Evolutionary conservation across 1,140 invertebrate genomes (phyloP), one percentile per base, ranked within the genome.

Genomic region (Cyclargus thomasi): DNA sequence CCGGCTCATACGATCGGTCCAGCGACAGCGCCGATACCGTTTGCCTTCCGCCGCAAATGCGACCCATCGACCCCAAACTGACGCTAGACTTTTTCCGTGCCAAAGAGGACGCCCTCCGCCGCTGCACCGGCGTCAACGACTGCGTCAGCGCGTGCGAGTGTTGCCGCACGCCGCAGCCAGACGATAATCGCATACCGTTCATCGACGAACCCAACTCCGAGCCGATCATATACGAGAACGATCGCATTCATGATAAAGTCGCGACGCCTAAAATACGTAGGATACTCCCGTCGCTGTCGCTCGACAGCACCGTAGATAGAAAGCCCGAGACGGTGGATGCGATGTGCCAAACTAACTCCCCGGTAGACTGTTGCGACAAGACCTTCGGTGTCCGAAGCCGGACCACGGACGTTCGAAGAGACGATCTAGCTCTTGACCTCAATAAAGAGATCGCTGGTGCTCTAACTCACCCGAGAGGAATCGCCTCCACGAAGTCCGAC

Each of bases 141-240:
- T 90, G 87, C 59, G 85, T 85, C 5, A 90, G 85, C 65, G 86
- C 87, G 8, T 90, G 87, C 65, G 86, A 88, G 21, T 90, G 87
- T 67, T 90, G 87, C 57, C 86, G 87, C 18, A 82, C 85, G 3
- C 87, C 86, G 47, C 88, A 88, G 29, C 88, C 88, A 2, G 88
- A 90, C 55, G 53, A 82, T 0, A 78, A 81, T 21, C 78, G 78
- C n/a, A 91, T 91, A 67, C 90, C 90, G 0, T 91, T 71, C 74
- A 91, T 91, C 17, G 90, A 91, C 74, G 90, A 90, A 68, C 86
- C 86, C 0, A 83, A 85, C 70, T 89, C 74, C 0, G 90, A 91
- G 67, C 90, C 90, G 2, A 62, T 90, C 11, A 91, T 91, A 77
- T 84, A 85, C 68, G 90, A 91, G 75, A 84, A 83, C 39, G 84